These are phyloP conservation scores for Saturnia pavonia DNA, from an alignment of 2,888 invertebrate genomes.

Conservation along the genomic window DNA sequence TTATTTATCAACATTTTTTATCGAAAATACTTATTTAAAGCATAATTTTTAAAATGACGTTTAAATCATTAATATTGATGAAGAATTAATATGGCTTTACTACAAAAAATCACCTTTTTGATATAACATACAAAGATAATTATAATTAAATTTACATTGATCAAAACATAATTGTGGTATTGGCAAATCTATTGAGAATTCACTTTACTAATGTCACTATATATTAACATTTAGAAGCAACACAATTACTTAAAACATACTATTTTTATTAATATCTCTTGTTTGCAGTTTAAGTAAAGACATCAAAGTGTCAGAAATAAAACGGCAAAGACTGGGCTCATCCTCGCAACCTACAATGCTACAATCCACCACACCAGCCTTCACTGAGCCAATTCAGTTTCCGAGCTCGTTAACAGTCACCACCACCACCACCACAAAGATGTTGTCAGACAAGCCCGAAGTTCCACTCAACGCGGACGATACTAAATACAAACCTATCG, in stretches of 20 bases:
- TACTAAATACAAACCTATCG: slow-evolving; percentile 43
- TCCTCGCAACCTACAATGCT: slow-evolving; percentile 37
- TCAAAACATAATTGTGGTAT: too few relatives aligned
- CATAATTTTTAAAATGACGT: too few relatives aligned
- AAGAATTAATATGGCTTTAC: too few relatives aligned
- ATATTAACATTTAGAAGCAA: too few relatives aligned
- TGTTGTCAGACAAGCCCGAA: slow-evolving; percentile 37
- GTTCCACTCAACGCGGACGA: slow-evolving; percentile 32
- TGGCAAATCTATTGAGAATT: too few relatives aligned
- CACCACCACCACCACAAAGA: slow-evolving; percentile 51
- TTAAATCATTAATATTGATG: too few relatives aligned
- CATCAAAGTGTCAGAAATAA: slow-evolving; percentile 60
- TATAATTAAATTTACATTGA: too few relatives aligned
- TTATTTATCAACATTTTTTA: too few relatives aligned
- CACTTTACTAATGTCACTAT: too few relatives aligned
- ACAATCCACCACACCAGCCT: slow-evolving; percentile 26
- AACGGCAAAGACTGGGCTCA: slow-evolving; percentile 57
- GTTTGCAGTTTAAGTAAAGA: slow-evolving; percentile 72
- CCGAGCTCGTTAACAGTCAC: slow-evolving; percentile 75
- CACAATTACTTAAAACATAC: not conserved
- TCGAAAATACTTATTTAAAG: too few relatives aligned
- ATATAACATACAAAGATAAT: too few relatives aligned
- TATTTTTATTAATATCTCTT: not conserved
- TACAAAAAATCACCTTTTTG: too few relatives aligned
- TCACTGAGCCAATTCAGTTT: slow-evolving; percentile 66